phyloP scores from a whole-genome alignment of 2,113 vertebrate species.

The Platanista minor region DNA sequence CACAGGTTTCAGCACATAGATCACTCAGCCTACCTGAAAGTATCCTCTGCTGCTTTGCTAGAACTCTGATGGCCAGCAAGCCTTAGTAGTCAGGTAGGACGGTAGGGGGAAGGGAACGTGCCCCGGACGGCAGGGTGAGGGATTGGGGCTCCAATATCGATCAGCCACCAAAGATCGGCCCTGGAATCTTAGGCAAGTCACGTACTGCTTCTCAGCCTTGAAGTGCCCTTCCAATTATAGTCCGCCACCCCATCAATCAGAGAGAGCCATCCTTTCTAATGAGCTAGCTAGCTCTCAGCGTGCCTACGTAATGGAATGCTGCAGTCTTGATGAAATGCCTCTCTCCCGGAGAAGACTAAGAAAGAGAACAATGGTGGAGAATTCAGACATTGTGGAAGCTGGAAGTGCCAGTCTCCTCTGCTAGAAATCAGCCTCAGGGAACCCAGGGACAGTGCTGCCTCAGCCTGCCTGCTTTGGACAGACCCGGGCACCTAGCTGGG shows the following conservation, averaged over 20 bases:
- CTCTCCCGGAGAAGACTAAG: background rate
- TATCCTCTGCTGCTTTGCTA: background rate
- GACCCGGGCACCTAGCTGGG: background rate
- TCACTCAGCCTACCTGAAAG: background rate
- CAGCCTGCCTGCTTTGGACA: background rate
- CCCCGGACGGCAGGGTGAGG: background rate
- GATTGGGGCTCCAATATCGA: background rate
- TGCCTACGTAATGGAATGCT: background rate
- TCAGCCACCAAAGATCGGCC: background rate
- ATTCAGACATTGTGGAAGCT: background rate
- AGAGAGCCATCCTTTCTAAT: background rate
- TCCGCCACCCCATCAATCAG: background rate
- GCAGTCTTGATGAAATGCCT: conserved; percentile 12
- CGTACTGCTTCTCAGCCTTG: background rate
- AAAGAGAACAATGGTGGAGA: background rate
- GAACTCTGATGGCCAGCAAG: background rate
- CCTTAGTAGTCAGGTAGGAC: background rate
- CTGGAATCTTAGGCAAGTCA: conserved; percentile 12
- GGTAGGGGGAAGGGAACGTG: too few species aligned
- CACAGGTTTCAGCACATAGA: background rate
- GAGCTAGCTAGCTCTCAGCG: background rate
- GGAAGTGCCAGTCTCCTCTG: background rate
- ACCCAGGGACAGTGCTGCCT: background rate
- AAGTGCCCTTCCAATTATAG: conserved; percentile 32
- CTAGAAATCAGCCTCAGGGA: background rate